Percentiles rank a stretch among this genome's conserved stretches.
phyloP scores from a whole-genome alignment of 2,797 vertebrate genomes.

The Sebastes nivosus region DNA sequence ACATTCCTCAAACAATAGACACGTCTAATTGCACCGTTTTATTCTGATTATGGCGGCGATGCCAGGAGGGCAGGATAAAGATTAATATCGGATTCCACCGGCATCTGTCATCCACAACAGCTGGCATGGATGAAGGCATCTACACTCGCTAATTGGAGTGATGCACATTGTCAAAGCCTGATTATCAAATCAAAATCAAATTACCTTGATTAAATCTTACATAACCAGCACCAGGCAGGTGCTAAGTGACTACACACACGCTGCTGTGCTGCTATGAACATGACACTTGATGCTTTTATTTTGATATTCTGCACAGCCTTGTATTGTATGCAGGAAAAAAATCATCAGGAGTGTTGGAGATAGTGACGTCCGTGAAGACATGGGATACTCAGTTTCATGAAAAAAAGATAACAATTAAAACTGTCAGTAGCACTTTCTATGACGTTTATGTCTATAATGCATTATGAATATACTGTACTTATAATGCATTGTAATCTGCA shows the following conservation, averaged over 20 bases:
- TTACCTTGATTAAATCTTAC: constrained; percentile 4
- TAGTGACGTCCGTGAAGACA: neutral
- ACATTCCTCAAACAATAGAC: neutral
- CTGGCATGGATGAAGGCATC: neutral
- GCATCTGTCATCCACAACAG: constrained; percentile 13
- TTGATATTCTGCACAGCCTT: neutral
- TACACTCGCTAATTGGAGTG: neutral
- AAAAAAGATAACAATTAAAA: neutral
- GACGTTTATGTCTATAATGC: too few species aligned
- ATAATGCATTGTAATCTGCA: too few species aligned
- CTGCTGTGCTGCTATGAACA: neutral
- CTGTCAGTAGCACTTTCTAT: neutral
- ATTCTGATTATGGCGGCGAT: neutral
- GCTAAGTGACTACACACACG: neutral
- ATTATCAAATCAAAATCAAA: constrained; percentile 5
- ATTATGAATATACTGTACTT: too few species aligned
- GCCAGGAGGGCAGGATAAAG: neutral
- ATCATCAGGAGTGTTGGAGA: neutral
- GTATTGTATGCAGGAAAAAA: neutral
- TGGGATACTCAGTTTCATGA: neutral
- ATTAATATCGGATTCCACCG: neutral
- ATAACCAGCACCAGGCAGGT: neutral
- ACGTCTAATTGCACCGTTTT: neutral
- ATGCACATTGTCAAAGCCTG: constrained; percentile 8
- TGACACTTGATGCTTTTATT: neutral